These are phyloP conservation scores for Drosophila novamexicana DNA, from an alignment of 1,140 invertebrate genomes.

Conservation along the genomic window DNA sequence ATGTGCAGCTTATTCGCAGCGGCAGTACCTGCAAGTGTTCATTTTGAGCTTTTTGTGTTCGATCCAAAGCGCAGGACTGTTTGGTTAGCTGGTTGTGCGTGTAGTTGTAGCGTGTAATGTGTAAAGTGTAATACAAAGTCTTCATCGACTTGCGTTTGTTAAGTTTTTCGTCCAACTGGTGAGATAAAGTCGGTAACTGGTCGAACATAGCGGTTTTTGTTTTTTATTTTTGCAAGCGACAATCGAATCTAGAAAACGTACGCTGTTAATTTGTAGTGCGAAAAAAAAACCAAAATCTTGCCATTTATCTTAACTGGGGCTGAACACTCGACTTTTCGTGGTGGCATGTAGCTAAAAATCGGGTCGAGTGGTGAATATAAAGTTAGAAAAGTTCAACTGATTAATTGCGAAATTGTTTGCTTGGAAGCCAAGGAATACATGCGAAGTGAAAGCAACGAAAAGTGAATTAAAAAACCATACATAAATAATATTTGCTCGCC, in stretches of 20 bases:
- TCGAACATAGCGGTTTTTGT: constrained; percentile 63
- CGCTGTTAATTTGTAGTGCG: neutral
- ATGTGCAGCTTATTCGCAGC: constrained; percentile 21
- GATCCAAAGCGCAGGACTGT: constrained; percentile 41
- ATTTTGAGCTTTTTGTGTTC: constrained; percentile 26
- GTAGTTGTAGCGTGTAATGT: constrained; percentile 63
- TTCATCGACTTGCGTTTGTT: constrained; percentile 65
- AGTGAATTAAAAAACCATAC: constrained; percentile 29
- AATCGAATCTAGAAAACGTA: constrained; percentile 11
- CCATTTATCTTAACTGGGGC: constrained; percentile 17
- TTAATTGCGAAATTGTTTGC: constrained; percentile 38
- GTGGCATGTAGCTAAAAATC: constrained; percentile 64
- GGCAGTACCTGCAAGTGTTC: constrained; percentile 25
- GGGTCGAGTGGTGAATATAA: constrained; percentile 80
- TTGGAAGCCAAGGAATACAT: constrained; percentile 7
- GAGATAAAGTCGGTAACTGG: constrained; percentile 68
- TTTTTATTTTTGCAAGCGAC: constrained; percentile 51
- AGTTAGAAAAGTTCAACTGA: constrained; percentile 55
- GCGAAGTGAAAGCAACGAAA: constrained; percentile 34
- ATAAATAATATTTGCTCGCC: constrained; percentile 24
- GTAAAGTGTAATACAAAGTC: constrained; percentile 73
- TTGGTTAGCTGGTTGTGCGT: constrained; percentile 40
- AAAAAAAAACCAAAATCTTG: neutral
- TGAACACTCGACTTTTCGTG: constrained; percentile 59
- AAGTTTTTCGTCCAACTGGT: constrained; percentile 77